Evolutionary conservation across 2,888 invertebrate species (phyloP).

Genomic region (Papilio demoleus): DNA sequence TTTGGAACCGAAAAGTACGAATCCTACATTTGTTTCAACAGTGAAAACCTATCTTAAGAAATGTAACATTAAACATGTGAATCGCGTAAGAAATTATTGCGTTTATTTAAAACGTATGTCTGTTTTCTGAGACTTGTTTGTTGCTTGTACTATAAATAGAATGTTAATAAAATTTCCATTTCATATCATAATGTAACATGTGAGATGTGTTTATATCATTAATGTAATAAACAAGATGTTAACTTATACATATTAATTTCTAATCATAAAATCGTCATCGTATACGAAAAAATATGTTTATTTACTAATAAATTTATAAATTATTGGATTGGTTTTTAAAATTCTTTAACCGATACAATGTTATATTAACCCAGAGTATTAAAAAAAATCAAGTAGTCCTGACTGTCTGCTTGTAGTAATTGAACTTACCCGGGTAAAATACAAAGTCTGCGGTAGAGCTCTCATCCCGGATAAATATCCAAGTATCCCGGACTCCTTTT

Average conservation of each 20-base stretch:
- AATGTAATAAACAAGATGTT: background rate
- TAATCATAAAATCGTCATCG: background rate
- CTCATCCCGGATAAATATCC: constrained; percentile 95
- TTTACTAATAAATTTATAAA: too few relatives aligned
- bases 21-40: background rate
- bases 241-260: background rate
- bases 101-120: constrained; percentile 11
- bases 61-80: background rate
- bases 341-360: too few relatives aligned
- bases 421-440: constrained; percentile 92
- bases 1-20: too few relatives aligned
- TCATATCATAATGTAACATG: constrained; percentile 21
- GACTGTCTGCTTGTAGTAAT: background rate
- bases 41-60: background rate
- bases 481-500: constrained; percentile 92
- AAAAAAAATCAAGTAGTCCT: too few relatives aligned
- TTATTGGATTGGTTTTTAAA: too few relatives aligned
- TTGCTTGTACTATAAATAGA: constrained; percentile 23
- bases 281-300: too few relatives aligned
- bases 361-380: too few relatives aligned
- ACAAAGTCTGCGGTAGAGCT: constrained; percentile 92
- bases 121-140: constrained; percentile 36
- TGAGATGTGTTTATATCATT: constrained; percentile 50
- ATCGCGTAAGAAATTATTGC: background rate
- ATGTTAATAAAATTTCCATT: constrained; percentile 39